These are phyloP conservation scores for Tauraco erythrolophus DNA, from an alignment of 2,113 vertebrate genomes.

Conservation along the genomic window DNA sequence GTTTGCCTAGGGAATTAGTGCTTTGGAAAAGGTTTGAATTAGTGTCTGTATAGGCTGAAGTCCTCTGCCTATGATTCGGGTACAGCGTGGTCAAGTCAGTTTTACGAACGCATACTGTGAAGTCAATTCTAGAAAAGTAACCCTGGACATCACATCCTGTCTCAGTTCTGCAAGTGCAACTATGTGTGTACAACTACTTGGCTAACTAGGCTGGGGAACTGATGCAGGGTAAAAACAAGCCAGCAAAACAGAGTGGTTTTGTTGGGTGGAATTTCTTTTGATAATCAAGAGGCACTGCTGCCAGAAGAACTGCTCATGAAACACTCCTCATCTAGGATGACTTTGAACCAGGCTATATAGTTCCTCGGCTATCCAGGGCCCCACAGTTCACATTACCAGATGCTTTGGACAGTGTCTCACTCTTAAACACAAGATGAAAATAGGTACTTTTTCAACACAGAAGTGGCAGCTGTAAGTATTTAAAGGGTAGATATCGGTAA, in stretches of 20 bases:
- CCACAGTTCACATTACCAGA: conserved; percentile 14
- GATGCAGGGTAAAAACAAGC: neutral
- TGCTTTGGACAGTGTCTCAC: conserved; percentile 16
- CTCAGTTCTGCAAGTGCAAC: neutral
- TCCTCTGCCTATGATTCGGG: neutral
- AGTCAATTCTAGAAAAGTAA: neutral
- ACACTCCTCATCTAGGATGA: neutral
- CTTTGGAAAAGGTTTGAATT: neutral
- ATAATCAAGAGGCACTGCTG: neutral
- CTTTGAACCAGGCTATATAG: neutral
- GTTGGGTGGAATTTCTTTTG: neutral
- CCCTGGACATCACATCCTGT: neutral
- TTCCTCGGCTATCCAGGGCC: neutral
- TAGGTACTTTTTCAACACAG: conserved; percentile 15
- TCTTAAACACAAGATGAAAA: conserved; percentile 36
- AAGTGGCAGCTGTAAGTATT: conserved; percentile 51
- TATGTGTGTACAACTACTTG: rapidly evolving
- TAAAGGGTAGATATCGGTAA: conserved; percentile 53
- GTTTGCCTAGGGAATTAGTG: neutral
- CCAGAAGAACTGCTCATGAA: neutral
- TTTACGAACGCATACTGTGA: neutral
- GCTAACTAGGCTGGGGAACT: neutral
- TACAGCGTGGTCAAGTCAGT: neutral
- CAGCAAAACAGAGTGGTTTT: neutral
- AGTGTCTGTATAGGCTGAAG: neutral